Evolutionary conservation across 2,113 vertebrate genomes (phyloP).

Genomic region (Prochilodus magdalenae): DNA sequence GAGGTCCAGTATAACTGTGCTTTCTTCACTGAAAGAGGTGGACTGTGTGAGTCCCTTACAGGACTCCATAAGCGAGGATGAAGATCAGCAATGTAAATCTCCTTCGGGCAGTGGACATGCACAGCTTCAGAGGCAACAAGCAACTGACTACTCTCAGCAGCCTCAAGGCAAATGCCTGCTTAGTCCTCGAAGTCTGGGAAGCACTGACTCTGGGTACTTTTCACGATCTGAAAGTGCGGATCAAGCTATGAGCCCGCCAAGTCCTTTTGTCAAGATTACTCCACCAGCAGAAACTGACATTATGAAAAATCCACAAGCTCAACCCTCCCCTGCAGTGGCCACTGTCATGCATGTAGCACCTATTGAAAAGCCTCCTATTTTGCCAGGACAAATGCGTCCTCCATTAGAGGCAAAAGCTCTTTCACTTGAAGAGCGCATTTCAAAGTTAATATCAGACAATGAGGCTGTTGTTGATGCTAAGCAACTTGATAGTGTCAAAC

Average conservation of each 20-base stretch:
- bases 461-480: constrained; percentile 97
- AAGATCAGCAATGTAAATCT: constrained; percentile 82
- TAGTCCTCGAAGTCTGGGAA: constrained; percentile 94
- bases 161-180: constrained; percentile 90
- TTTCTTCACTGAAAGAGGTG: constrained; percentile 81
- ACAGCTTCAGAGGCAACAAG: constrained; percentile 95
- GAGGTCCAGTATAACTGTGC: constrained; percentile 72
- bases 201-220: constrained; percentile 97
- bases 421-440: constrained; percentile 94
- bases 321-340: constrained; percentile 70
- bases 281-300: constrained; percentile 82
- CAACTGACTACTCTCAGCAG: constrained; percentile 92
- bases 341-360: constrained; percentile 78
- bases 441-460: constrained; percentile 97
- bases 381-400: constrained; percentile 87
- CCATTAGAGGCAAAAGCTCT: constrained; percentile 91
- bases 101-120: constrained; percentile 79
- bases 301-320: constrained; percentile 72
- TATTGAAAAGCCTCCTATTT: constrained; percentile 75
- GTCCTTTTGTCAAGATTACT: constrained; percentile 86
- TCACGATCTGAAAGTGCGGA: constrained; percentile 97
- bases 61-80: constrained; percentile 71
- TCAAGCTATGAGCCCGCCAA: constrained; percentile 91
- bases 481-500: constrained; percentile 97
- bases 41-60: constrained; percentile 79